phyloP scores from a whole-genome alignment of 2,797 vertebrate species.

The Pseudochromis fuscus region DNA sequence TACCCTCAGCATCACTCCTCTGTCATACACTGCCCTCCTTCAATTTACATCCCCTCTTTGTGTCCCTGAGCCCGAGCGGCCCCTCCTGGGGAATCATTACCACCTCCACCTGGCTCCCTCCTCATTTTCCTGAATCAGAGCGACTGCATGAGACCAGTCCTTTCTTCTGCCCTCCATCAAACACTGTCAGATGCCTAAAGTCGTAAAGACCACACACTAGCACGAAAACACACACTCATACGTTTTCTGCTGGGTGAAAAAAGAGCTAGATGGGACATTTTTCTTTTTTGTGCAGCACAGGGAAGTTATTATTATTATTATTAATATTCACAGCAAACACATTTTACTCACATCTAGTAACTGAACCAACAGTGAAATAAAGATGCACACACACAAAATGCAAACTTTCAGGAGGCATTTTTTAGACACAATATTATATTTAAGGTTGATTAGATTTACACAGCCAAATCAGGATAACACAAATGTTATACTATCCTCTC shows the following conservation, averaged over 20 bases:
- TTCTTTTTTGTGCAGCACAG: background rate
- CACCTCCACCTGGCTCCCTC: constrained; percentile 67
- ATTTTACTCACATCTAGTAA: background rate
- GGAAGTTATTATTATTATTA: no score
- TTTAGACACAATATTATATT: background rate
- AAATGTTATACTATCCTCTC: constrained; percentile 1
- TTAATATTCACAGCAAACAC: constrained; percentile 8
- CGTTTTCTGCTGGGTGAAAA: constrained; percentile 19
- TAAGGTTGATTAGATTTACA: constrained; percentile 7
- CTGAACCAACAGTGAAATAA: constrained; percentile 1
- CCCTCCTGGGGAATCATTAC: constrained; percentile 69
- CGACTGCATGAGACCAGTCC: constrained; percentile 45
- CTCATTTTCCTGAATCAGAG: constrained; percentile 48
- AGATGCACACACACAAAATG: constrained; percentile 13
- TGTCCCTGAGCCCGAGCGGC: constrained; percentile 10
- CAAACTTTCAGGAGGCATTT: background rate
- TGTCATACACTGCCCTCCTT: constrained; percentile 2
- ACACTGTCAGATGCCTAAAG: constrained; percentile 40
- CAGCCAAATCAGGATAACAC: constrained; percentile 3
- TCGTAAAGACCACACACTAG: constrained; percentile 21
- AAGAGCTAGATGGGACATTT: constrained; percentile 8
- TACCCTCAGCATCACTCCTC: constrained; percentile 17
- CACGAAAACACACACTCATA: background rate
- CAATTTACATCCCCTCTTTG: constrained; percentile 11
- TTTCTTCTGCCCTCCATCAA: constrained; percentile 56